phyloP scores from a whole-genome alignment of 1,140 invertebrate genomes.

The Leucophenga varia region DNA sequence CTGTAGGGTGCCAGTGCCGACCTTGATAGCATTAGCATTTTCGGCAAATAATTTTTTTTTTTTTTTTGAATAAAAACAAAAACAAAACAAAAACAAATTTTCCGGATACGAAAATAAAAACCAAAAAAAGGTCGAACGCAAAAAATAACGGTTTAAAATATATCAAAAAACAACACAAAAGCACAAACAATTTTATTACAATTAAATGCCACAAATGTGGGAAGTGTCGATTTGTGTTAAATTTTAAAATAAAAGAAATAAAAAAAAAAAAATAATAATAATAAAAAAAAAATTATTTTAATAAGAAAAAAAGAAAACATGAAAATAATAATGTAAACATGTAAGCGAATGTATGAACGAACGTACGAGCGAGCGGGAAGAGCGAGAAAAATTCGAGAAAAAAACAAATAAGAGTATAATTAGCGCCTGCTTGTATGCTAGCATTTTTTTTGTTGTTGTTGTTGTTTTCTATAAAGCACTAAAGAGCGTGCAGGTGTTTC shows the following conservation, averaged over 20 bases:
- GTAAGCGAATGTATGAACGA: conserved; percentile 4
- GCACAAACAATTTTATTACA: background rate
- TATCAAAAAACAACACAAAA: background rate
- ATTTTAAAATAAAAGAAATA: no score
- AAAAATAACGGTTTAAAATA: background rate
- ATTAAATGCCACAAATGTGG: background rate
- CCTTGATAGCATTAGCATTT: conserved; percentile 51
- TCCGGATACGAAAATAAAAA: background rate
- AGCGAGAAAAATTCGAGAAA: conserved; percentile 19
- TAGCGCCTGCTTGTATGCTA: no score
- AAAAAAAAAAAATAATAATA: no score
- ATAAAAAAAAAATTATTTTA: no score
- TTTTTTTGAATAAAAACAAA: no score
- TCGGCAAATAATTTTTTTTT: conserved; percentile 11
- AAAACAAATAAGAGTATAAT: conserved; percentile 12
- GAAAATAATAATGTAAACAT: background rate
- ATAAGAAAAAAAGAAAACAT: no score
- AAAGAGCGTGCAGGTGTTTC: conserved; percentile 1
- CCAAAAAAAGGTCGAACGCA: background rate
- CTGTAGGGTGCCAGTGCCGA: conserved; percentile 57
- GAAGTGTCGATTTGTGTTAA: no score
- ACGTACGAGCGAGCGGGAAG: conserved; percentile 4
- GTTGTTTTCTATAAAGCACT: background rate
- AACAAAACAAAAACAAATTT: background rate
- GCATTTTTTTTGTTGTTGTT: no score